A percentile compares a stretch with the other conserved stretches of the same genome.
These are phyloP conservation scores for Corythornis cristatus DNA, from an alignment of 2,113 vertebrate species.

Conservation along the genomic window DNA sequence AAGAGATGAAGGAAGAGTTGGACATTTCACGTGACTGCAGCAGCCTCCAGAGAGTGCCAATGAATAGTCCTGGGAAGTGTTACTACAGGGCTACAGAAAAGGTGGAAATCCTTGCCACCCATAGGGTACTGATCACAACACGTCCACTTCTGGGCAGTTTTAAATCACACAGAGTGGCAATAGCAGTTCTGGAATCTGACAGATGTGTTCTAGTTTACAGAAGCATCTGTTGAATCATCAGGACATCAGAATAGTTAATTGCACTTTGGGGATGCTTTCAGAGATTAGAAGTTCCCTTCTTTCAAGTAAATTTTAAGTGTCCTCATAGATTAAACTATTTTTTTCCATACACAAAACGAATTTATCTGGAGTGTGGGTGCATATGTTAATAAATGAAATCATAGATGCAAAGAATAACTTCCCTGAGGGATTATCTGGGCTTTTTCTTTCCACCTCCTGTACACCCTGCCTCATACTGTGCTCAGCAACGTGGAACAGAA, in stretches of 20 bases:
- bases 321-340: not conserved
- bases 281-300: conserved; percentile 36
- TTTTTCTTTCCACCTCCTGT: not conserved
- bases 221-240: conserved; percentile 59
- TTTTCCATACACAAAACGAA: conserved; percentile 22
- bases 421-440: not conserved
- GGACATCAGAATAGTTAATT: conserved; percentile 48
- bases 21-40: not conserved
- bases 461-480: not conserved
- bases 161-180: not conserved
- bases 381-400: not conserved
- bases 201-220: conserved; percentile 33
- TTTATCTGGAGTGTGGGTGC: not conserved
- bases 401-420: not conserved
- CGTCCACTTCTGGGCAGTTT: not conserved
- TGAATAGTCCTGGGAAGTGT: not conserved
- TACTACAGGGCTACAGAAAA: not conserved
- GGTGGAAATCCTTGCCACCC: not conserved
- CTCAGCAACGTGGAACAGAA: not conserved
- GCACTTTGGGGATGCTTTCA: conserved; percentile 33
- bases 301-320: conserved; percentile 50
- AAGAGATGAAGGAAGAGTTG: not conserved
- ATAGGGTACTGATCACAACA: not conserved
- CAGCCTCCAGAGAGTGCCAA: not conserved
- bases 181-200: conserved; percentile 11